These are phyloP conservation scores for Strigamia transsilvanica DNA, from an alignment of 2,888 invertebrate genomes.

Conservation along the genomic window DNA sequence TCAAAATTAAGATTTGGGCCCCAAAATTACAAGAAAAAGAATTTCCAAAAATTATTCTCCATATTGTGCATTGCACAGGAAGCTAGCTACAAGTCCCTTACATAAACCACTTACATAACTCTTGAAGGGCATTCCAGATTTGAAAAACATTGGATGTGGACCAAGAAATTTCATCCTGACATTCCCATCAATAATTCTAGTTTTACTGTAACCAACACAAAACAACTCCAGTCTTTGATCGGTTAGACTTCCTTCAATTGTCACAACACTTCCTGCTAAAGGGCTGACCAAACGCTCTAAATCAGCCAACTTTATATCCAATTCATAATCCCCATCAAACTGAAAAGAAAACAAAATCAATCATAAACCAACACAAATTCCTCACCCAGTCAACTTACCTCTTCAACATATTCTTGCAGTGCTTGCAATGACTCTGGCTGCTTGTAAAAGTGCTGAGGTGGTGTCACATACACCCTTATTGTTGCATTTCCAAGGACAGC, in stretches of 20 bases:
- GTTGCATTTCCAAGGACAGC: conserved; percentile 63
- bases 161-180: conserved; percentile 58
- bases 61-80: no score
- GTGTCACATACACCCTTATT: conserved; percentile 59
- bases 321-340: conserved; percentile 56
- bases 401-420: conserved; percentile 57
- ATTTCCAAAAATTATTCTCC: no score
- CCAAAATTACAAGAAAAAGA: no score
- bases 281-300: conserved; percentile 38
- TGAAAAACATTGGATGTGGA: conserved; percentile 57
- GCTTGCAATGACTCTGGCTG: conserved; percentile 56
- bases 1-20: no score
- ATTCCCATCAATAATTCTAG: conserved; percentile 57
- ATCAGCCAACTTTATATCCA: conserved; percentile 57
- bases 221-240: conserved; percentile 58
- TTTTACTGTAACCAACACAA: conserved; percentile 57
- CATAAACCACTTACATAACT: conserved; percentile 57
- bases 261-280: conserved; percentile 52
- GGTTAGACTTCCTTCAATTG: conserved; percentile 54
- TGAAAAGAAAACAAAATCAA: conserved; percentile 56
- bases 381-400: conserved; percentile 56
- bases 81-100: neutral
- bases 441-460: conserved; percentile 54
- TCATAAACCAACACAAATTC: neutral
- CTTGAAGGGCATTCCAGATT: conserved; percentile 59